Evolutionary conservation across 2,113 vertebrate species (phyloP).

Genomic region (Cynoglossus semilaevis): DNA sequence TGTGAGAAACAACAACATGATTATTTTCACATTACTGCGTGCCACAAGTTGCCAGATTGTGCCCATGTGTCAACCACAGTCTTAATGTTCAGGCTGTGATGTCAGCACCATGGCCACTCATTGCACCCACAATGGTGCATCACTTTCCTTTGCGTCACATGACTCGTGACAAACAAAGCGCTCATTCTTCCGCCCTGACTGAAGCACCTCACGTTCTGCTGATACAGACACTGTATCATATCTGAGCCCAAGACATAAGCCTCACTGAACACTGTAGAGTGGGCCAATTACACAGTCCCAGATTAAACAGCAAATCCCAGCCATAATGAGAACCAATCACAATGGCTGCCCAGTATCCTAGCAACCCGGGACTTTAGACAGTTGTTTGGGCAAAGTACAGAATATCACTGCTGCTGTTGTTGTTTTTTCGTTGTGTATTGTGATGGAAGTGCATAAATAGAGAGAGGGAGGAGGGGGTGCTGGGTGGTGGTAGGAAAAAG

Average conservation of each 20-base stretch:
- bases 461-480: not conserved
- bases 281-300: constrained; percentile 65
- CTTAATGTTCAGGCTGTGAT: constrained; percentile 8
- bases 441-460: constrained; percentile 26
- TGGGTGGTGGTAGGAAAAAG: not conserved
- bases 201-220: not conserved
- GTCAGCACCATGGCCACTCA: constrained; percentile 24
- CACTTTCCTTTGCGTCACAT: constrained; percentile 5
- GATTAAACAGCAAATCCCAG: constrained; percentile 70
- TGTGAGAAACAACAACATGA: too few species aligned
- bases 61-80: constrained; percentile 18
- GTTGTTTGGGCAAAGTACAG: constrained; percentile 47
- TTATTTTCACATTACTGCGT: not conserved
- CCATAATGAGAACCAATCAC: constrained; percentile 70
- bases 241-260: constrained; percentile 54
- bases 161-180: constrained; percentile 42
- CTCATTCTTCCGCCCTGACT: constrained; percentile 20
- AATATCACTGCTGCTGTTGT: constrained; percentile 50
- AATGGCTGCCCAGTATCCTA: constrained; percentile 68
- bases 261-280: constrained; percentile 57
- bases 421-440: constrained; percentile 17
- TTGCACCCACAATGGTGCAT: constrained; percentile 24
- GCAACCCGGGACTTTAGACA: constrained; percentile 63
- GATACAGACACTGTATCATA: constrained; percentile 29
- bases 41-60: constrained; percentile 13